These are phyloP conservation scores for Minunthozetes semirufus DNA, from an alignment of 2,888 invertebrate species.

Conservation along the genomic window DNA sequence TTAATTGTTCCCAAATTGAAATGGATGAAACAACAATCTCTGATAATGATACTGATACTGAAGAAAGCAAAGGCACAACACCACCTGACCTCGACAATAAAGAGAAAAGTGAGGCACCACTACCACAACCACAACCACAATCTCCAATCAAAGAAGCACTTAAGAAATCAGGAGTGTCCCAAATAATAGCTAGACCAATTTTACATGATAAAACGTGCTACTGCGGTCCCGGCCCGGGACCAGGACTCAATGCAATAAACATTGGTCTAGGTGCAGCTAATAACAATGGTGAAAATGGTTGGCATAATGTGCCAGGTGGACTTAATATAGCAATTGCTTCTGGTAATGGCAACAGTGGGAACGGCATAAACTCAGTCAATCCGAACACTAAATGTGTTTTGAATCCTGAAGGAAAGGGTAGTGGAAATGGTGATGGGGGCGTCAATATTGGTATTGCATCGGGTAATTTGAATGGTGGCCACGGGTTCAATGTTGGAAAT, in stretches of 20 bases:
- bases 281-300: background rate
- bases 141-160: background rate
- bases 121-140: too few species aligned
- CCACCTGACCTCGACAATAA: too few species aligned
- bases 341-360: background rate
- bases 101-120: too few species aligned
- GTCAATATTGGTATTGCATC: constrained; percentile 1
- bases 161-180: background rate
- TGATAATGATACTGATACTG: too few species aligned
- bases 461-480: background rate
- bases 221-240: background rate
- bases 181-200: background rate
- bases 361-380: background rate
- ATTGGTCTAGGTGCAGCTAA: background rate
- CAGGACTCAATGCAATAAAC: background rate
- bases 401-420: background rate
- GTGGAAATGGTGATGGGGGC: constrained; percentile 8
- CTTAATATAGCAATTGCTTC: background rate
- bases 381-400: background rate
- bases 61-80: too few species aligned
- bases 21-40: too few species aligned
- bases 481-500: background rate
- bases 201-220: background rate
- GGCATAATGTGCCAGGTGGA: background rate
- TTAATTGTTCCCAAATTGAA: too few species aligned